These are phyloP conservation scores for Tenthredo scrophulariae DNA, from an alignment of 2,888 invertebrate species.

Conservation along the genomic window DNA sequence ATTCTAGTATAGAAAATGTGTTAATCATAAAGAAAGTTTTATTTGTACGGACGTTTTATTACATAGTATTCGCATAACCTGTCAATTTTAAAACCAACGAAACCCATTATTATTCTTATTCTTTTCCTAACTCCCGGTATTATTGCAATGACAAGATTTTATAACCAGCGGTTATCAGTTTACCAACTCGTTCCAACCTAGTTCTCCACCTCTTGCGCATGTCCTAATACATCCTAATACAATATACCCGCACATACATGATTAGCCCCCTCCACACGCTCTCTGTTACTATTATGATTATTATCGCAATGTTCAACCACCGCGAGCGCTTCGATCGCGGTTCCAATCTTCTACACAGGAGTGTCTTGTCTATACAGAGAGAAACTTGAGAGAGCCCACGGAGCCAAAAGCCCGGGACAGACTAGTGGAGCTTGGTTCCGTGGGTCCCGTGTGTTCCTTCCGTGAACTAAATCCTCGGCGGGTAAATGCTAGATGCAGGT, in stretches of 20 bases:
- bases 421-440: too few species aligned
- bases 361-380: too few species aligned
- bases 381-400: too few species aligned
- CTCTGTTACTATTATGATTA: too few species aligned
- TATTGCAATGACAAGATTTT: background rate
- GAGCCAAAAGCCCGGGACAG: too few species aligned
- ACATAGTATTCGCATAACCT: conserved; percentile 24
- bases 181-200: conserved; percentile 23
- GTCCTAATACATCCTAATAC: conserved; percentile 12
- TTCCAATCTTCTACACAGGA: too few species aligned
- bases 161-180: background rate
- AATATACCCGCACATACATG: background rate
- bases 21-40: background rate
- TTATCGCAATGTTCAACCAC: too few species aligned
- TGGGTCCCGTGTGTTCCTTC: too few species aligned
- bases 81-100: conserved; percentile 46
- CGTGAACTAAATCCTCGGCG: too few species aligned
- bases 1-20: background rate
- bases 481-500: too few species aligned
- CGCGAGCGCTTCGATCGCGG: too few species aligned
- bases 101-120: conserved; percentile 13
- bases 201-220: background rate
- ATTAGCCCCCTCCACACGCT: too few species aligned
- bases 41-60: conserved; percentile 38
- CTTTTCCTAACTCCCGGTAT: background rate